Conservation (phyloP, 1,140 invertebrate genomes). For the Druon quercuslanigerum region DNA sequence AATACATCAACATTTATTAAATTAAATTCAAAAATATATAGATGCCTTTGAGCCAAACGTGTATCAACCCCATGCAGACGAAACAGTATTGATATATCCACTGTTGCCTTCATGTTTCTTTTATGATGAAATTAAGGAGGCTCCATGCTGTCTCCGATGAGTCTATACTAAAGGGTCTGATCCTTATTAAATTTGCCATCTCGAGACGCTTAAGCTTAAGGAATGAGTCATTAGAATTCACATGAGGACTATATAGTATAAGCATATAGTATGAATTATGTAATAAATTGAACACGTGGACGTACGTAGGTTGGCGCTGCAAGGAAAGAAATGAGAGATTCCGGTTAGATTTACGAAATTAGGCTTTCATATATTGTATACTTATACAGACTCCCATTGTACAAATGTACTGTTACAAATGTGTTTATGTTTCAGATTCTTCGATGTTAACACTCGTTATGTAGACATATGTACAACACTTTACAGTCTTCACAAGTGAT, state of each 20-base stretch:
- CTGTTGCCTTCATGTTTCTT: no score
- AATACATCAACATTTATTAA: no score
- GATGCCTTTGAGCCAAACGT: no score
- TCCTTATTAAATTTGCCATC: slow-evolving; percentile 23
- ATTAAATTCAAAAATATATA: no score
- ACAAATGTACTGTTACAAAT: neutral
- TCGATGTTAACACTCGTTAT: neutral
- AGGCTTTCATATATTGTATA: slow-evolving; percentile 21
- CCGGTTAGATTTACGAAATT: slow-evolving; percentile 46
- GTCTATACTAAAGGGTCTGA: slow-evolving; percentile 1
- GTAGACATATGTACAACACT: neutral
- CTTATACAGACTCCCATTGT: neutral
- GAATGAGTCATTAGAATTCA: slow-evolving; percentile 40
- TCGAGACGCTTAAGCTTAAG: slow-evolving; percentile 25
- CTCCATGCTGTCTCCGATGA: neutral
- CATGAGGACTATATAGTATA: slow-evolving; percentile 32
- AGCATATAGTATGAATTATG: slow-evolving; percentile 44
- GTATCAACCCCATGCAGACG: no score
- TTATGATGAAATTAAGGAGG: neutral
- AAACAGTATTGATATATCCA: no score
- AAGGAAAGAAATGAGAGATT: slow-evolving; percentile 40
- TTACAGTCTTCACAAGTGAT: neutral
- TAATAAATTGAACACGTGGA: slow-evolving; percentile 42
- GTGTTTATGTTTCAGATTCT: slow-evolving; percentile 3
- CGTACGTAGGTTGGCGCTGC: slow-evolving; percentile 41